phyloP scores from a whole-genome alignment of 1,140 invertebrate species.

The Pinna nobilis region DNA sequence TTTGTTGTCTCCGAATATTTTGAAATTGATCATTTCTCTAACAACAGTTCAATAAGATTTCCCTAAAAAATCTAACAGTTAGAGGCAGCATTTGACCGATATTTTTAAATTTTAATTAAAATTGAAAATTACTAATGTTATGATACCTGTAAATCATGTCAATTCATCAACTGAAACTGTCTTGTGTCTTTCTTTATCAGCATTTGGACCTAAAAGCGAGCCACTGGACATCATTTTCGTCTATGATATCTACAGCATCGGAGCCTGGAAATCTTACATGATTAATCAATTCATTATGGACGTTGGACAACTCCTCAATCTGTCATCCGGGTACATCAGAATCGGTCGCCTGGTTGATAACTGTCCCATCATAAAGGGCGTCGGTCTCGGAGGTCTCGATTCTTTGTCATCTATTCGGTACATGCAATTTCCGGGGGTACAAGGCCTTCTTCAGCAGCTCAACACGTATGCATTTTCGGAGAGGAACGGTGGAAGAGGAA shows the following conservation, averaged over 20 bases:
- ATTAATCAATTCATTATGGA: slow-evolving; percentile 50
- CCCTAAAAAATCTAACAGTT: too few relatives aligned
- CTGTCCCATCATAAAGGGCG: slow-evolving; percentile 27
- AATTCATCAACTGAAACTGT: too few relatives aligned
- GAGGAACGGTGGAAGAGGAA: slow-evolving; percentile 36
- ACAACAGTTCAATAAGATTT: too few relatives aligned
- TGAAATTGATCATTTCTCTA: too few relatives aligned
- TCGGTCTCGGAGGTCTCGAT: background rate
- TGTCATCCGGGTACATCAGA: slow-evolving; percentile 44
- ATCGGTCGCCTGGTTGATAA: slow-evolving; percentile 51
- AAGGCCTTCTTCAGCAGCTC: slow-evolving; percentile 42
- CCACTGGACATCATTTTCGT: slow-evolving; percentile 58
- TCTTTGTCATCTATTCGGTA: background rate
- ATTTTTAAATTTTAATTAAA: background rate
- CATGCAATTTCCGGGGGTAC: slow-evolving; percentile 22
- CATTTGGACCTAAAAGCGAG: background rate
- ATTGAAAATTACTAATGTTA: too few relatives aligned
- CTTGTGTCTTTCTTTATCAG: background rate
- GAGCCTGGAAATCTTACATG: slow-evolving; percentile 19
- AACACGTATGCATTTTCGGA: slow-evolving; percentile 19
- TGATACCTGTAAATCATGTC: too few relatives aligned
- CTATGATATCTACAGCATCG: slow-evolving; percentile 51
- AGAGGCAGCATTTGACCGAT: too few relatives aligned
- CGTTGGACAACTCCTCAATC: slow-evolving; percentile 46
- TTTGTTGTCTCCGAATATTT: too few relatives aligned